These are phyloP conservation scores for Chrysolophus pictus DNA, from an alignment of 2,797 vertebrate genomes.

Conservation along the genomic window DNA sequence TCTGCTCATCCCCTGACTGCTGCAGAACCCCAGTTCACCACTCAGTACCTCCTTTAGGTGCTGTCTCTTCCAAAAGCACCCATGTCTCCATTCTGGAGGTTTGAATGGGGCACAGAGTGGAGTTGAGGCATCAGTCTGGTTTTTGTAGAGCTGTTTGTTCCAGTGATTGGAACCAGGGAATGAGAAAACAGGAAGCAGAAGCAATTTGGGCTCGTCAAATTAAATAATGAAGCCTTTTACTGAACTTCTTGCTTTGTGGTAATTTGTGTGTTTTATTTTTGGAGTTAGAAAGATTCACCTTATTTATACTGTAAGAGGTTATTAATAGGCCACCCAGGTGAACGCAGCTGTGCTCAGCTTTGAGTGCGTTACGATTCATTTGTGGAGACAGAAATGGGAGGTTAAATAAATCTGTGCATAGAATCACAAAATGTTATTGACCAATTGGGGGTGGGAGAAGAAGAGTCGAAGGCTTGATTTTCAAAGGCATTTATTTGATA, in stretches of 20 bases:
- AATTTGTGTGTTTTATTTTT: neutral
- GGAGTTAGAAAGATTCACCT: slow-evolving; percentile 3
- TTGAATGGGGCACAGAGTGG: neutral
- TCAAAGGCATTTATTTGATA: slow-evolving; percentile 53
- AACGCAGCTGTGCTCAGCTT: slow-evolving; percentile 33
- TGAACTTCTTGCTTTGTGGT: slow-evolving; percentile 17
- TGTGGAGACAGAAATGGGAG: slow-evolving; percentile 21
- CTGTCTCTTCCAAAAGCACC: neutral
- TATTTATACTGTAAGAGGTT: neutral
- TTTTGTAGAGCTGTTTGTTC: neutral
- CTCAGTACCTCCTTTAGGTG: neutral
- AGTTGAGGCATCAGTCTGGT: neutral
- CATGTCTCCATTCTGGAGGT: neutral
- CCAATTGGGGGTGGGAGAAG: neutral
- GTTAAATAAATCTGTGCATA: slow-evolving; percentile 36
- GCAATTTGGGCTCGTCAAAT: neutral
- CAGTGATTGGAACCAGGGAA: neutral
- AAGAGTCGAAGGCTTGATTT: slow-evolving; percentile 44
- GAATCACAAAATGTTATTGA: slow-evolving; percentile 32
- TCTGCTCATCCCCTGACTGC: neutral
- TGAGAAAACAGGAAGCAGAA: slow-evolving; percentile 30
- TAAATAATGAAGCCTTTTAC: neutral
- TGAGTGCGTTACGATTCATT: neutral
- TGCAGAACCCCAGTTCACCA: neutral
- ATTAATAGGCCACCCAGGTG: slow-evolving; percentile 14